Percentiles rank a stretch among this genome's conserved stretches.
phyloP scores from a whole-genome alignment of 2,113 vertebrate genomes.

The Pitta sordida region DNA sequence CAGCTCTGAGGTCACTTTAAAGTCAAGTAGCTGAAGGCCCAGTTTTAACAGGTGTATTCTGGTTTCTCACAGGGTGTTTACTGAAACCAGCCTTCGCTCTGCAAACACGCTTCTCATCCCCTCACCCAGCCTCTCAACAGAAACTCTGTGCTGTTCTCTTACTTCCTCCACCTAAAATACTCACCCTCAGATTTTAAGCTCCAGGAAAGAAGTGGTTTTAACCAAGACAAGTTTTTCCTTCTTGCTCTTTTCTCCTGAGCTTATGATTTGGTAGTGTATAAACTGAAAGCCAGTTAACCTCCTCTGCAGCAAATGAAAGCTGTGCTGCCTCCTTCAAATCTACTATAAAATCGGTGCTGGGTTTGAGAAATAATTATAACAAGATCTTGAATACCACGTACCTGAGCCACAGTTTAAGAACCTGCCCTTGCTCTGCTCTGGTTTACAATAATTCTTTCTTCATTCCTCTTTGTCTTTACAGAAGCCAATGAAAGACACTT shows the following conservation, averaged over 20 bases:
- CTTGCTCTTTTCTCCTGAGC: background rate
- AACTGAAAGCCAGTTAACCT: background rate
- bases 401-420: background rate
- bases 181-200: background rate
- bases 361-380: background rate
- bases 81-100: background rate
- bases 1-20: conserved; percentile 49
- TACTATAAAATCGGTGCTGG: background rate
- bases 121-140: background rate
- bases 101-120: background rate
- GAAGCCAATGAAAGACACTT: background rate
- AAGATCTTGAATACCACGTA: background rate
- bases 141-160: background rate
- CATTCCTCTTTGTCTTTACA: background rate
- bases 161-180: background rate
- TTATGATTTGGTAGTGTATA: background rate
- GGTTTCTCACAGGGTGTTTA: conserved; percentile 29
- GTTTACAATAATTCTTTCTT: background rate
- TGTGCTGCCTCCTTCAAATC: background rate
- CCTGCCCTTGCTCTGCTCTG: background rate
- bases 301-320: background rate
- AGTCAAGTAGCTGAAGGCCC: conserved; percentile 15
- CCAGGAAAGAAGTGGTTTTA: background rate
- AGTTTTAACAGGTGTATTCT: conserved; percentile 51
- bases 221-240: background rate